Evolutionary conservation across 2,797 vertebrate species (phyloP), one percentile per base, ranked within the genome.

Genomic region (Macropodus opercularis): DNA sequence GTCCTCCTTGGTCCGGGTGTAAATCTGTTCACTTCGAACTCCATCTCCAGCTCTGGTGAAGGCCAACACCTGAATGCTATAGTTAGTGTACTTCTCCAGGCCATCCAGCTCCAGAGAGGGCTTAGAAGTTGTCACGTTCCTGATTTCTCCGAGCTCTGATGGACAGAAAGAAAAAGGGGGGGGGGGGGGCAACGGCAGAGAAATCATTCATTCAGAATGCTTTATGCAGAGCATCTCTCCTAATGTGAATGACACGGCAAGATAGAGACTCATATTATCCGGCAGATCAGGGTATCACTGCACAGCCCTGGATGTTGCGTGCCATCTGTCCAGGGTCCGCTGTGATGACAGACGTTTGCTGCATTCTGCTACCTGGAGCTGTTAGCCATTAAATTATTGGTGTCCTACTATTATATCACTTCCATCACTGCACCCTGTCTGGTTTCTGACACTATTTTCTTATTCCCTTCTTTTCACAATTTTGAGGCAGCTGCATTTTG

Each of bases 11-110:
- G 97, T 99, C 70, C 96, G 93, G 12, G 94, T 97, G 78, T 98
- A 98, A 84, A 97, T 96, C 91, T 98, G 96, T 69, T 98, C 96
- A 0, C 97, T 98, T 64, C 96, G 92, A 21, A 96, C 96, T 0
- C 97, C 97, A 0, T 98, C 96, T 6, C 97, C 97, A 0, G 97
- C 97, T n/a, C 95, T 87, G 24, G 97, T 99, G 77, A 97, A 99
- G 56, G 96, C 92, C 90, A 98, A 55, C 79, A 99, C 96, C 83
- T 98, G 96, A 83, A 98, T 96, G 84, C 96, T 99, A 87, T 98
- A 98, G 90, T 99, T 99, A 82, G 97, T 99, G 70, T 96, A 98
- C 76, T 99, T 99, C 83, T 99, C 96, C 73, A 99, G 86, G 6
- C 95, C 94, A 0, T 97, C 96, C 86, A 99, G 90, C 85, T 99